Evolutionary conservation across 2,113 vertebrate species (phyloP), one percentile per base, ranked within the genome.

Genomic region (Pelobates fuscus): DNA sequence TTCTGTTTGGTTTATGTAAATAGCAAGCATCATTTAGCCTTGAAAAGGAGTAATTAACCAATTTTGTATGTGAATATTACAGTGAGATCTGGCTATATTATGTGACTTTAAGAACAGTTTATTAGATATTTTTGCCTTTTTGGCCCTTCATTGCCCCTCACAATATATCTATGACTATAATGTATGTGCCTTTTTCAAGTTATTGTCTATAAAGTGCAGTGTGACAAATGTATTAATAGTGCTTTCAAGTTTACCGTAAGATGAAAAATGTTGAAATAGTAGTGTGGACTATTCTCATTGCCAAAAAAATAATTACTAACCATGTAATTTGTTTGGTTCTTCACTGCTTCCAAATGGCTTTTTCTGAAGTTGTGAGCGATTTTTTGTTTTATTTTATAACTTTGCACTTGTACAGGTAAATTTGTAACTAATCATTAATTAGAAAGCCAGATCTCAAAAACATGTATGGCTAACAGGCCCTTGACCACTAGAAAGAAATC

Each of bases 1-100:
- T 88, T 63, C 21, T 43, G n/a, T 57, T 55, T 72, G 61, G 27
- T 62, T 65, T 63, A 79, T 97, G 95, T 98, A 98, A 93, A 98
- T 95, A 96, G 94, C 90, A 85, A 88, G 86, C 88, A 83, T 88
- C 87, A 46, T 88, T 88, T 91, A 90, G 88, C 86, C 82, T 82
- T 84, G 89, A 83, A 86, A 79, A 88, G 84, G 87, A 89, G 87
- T 86, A 79, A 87, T 49, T 60, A 76, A 82, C 77, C 80, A 70
- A 83, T n/a, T 86, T 83, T 90, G 79, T 87, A 84, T 80, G 73
- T 81, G 84, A 87, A 85, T 79, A 84, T 81, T 83, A 80, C n/a
- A n/a, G n/a, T 73, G 86, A 88, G 88, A 83, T 82, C 84, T 89
- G 89, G 87, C 88, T 91, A 86, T 81, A 67, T n/a, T 76, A 37